Evolutionary conservation across 2,113 vertebrate genomes (phyloP), one percentile per base, ranked within the genome.

Genomic region (Cygnus buccinator): DNA sequence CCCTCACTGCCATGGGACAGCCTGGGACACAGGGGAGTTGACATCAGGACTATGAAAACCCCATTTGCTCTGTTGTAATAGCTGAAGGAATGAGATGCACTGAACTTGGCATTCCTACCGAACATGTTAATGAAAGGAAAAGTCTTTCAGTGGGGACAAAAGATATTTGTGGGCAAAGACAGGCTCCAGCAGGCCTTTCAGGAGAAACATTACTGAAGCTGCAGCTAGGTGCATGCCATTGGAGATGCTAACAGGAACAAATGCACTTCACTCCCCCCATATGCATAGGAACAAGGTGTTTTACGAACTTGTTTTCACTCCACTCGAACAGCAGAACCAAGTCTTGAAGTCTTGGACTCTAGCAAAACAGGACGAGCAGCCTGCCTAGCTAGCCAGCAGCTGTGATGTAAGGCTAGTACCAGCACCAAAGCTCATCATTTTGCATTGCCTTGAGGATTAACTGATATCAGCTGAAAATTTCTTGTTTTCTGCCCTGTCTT

Each of bases 1-100:
- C 10, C 59, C 10, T 79, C 1, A 0, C 1, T 58, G 21, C 41
- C 48, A 25, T 28, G 74, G 13, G 8, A 28, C 67, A 14, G 21
- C 9, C 43, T 52, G 21, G 12, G 28, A 73, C 6, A 4, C 46
- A 71, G 20, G 37, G 44, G 16, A 22, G 16, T n/a, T 55, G 18
- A 0, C 23, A 67, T 71, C 21, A 54, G 28, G 14, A 8, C 76
- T 8, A 8, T 12, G 1, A 13, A 65, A 65, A 3, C 41, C 77
- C 63, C 5, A 35, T 54, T 77, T 84, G 39, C 12, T 52, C 25
- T 41, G 6, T 63, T 54, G 3, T 11, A 52, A 35, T 9, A 62
- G 26, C 46, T 93, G 33, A 57, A 80, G 20, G 25, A 75, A 75
- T 1, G 0, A 85, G 15, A 33, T 82, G 26, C 21, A 14, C 18